Evolutionary conservation across 2,888 invertebrate species (phyloP), one percentile per base, ranked within the genome.

Genomic region (Sicus ferrugineus): DNA sequence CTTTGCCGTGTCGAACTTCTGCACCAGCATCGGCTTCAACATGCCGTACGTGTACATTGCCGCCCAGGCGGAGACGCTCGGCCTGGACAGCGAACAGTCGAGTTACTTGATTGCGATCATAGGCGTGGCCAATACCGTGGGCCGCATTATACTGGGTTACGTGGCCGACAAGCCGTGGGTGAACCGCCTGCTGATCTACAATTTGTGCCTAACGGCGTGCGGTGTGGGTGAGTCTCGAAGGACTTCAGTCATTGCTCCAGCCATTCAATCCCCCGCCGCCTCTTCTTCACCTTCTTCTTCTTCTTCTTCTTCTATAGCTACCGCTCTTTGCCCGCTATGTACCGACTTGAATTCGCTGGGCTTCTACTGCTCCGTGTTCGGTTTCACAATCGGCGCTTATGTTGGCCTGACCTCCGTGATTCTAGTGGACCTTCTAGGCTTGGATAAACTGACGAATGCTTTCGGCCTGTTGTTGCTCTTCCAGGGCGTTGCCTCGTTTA

Each of bases 381-480:
- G 97, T 66, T 93, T 95, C 80, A 93, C 95, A 21, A 94, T 95
- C 78, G 96, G 97, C 75, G 97, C 97, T 70, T 98, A 97, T 84
- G 97, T 97, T 61, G 96, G 97, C n/a, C 88, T 98, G 65, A 97
- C 97, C 3, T 97, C 97, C 26, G 97, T 97, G 67, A 95, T 97
- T 74, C 89, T 97, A 70, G 97, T 97, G 30, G 97, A 98, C 85
- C 89, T 98, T 52, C 87, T 98, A 66, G 97, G 97, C n/a, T 87
- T 97, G 75, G 96, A 96, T 75, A 93, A 90, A 80, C 87, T 98
- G 68, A 97, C 97, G n/a, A 97, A 96, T 85, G 96, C 97, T 28
- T 98, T 98, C 85, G 97, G 97, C 7, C 87, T 98, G 48, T 88
- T 97, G 65, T 86, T 98, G 73, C 88, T 98, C 64, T 97, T 97